Evolutionary conservation across 2,888 invertebrate genomes (phyloP).

Genomic region (Mesopsocus fuscifrons): DNA sequence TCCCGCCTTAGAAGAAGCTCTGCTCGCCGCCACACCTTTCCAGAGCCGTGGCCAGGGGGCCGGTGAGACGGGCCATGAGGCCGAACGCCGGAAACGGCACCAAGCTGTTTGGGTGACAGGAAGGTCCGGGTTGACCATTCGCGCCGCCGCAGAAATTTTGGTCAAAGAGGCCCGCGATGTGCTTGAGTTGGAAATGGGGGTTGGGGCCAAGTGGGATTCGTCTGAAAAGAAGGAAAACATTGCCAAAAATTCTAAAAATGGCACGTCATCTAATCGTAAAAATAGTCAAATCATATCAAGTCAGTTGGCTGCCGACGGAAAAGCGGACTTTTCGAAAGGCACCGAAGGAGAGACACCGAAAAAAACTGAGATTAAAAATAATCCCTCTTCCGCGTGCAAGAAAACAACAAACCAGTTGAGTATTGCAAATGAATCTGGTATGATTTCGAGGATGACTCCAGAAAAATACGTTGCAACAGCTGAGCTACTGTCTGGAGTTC

Average conservation of each 20-base stretch:
- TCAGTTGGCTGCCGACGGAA: too few relatives aligned
- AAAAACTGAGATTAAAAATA: too few relatives aligned
- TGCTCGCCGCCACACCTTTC: conserved; percentile 66
- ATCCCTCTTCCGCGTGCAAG: too few relatives aligned
- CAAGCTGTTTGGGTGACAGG: conserved; percentile 60
- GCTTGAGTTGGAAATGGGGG: conserved; percentile 18
- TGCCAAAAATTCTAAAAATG: background rate
- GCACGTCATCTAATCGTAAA: background rate
- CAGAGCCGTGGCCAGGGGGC: conserved; percentile 56
- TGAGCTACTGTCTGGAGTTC: too few relatives aligned
- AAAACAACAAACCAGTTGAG: too few relatives aligned
- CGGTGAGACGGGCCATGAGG: conserved; percentile 44
- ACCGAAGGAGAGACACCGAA: too few relatives aligned
- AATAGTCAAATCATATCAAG: too few relatives aligned
- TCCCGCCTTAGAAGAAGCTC: conserved; percentile 48
- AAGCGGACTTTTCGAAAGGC: too few relatives aligned
- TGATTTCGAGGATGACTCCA: too few relatives aligned
- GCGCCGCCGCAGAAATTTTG: conserved; percentile 60
- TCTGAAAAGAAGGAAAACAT: too few relatives aligned
- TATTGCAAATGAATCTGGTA: too few relatives aligned
- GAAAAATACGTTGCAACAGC: too few relatives aligned
- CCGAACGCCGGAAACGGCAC: conserved; percentile 42
- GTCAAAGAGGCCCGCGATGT: conserved; percentile 56
- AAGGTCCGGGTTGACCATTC: conserved; percentile 55
- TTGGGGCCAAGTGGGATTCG: conserved; percentile 8